Evolutionary conservation across 2,797 vertebrate genomes (phyloP).

Genomic region (Acrossocheilus fasciatus): DNA sequence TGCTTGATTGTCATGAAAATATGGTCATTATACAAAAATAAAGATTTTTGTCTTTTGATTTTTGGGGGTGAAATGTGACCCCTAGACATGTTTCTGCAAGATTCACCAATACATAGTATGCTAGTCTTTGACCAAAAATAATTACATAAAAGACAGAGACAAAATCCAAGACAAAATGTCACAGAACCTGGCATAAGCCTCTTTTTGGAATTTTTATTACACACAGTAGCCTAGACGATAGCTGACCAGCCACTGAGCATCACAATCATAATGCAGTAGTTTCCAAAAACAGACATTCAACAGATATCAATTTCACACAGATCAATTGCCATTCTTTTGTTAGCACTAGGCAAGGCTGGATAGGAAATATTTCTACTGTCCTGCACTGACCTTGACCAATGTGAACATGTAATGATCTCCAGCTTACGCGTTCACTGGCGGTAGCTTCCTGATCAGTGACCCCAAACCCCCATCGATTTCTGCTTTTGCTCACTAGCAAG

Average conservation of each 20-base stretch:
- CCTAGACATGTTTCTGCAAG: background rate
- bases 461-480: slow-evolving; percentile 69
- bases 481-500: slow-evolving; percentile 45
- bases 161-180: background rate
- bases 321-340: background rate
- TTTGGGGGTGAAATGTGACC: background rate
- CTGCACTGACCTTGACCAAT: slow-evolving; percentile 68
- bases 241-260: background rate
- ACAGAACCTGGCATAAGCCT: background rate
- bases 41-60: background rate
- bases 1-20: background rate
- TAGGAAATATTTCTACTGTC: slow-evolving; percentile 13
- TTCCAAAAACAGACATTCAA: slow-evolving; percentile 22
- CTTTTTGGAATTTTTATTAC: background rate
- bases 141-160: background rate
- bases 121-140: background rate
- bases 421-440: slow-evolving; percentile 62
- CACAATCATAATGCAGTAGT: background rate
- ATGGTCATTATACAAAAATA: background rate
- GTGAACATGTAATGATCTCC: slow-evolving; percentile 71
- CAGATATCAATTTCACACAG: slow-evolving; percentile 9
- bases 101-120: background rate
- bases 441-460: slow-evolving; percentile 69
- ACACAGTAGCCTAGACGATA: background rate
- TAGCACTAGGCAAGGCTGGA: background rate